phyloP scores from a whole-genome alignment of 2,888 invertebrate genomes.

The Lasioglossum pauxillum region DNA sequence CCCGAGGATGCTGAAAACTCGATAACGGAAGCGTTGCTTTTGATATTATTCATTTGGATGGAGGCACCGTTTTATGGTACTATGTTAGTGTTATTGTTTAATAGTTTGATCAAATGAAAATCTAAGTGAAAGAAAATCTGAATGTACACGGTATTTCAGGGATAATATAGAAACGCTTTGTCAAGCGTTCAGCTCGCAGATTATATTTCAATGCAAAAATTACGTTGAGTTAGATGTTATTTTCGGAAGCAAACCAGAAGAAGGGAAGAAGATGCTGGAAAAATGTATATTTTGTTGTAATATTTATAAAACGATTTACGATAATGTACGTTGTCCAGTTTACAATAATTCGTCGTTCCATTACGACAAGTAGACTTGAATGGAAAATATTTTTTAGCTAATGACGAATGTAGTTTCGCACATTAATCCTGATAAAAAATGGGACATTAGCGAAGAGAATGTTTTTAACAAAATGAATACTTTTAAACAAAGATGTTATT shows the following conservation, averaged over 20 bases:
- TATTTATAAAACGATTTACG: conserved; percentile 85
- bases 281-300: conserved; percentile 85
- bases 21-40: conserved; percentile 85
- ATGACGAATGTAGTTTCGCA: conserved; percentile 16
- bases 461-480: conserved; percentile 86
- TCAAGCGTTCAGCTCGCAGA: conserved; percentile 85
- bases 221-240: conserved; percentile 85
- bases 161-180: conserved; percentile 82
- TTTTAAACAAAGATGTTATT: conserved; percentile 86
- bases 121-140: background rate
- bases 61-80: conserved; percentile 86
- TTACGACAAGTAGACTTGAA: background rate
- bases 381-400: conserved; percentile 45
- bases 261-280: conserved; percentile 84
- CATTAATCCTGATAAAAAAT: conserved; percentile 77
- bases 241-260: conserved; percentile 84
- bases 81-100: conserved; percentile 26
- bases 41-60: conserved; percentile 86
- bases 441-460: conserved; percentile 85
- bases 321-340: conserved; percentile 65
- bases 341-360: background rate
- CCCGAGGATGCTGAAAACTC: conserved; percentile 84
- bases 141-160: conserved; percentile 54
- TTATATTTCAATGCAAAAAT: conserved; percentile 85
- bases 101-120: background rate